Evolutionary conservation across 2,888 invertebrate genomes (phyloP).

Genomic region (Yponomeuta malinellus): DNA sequence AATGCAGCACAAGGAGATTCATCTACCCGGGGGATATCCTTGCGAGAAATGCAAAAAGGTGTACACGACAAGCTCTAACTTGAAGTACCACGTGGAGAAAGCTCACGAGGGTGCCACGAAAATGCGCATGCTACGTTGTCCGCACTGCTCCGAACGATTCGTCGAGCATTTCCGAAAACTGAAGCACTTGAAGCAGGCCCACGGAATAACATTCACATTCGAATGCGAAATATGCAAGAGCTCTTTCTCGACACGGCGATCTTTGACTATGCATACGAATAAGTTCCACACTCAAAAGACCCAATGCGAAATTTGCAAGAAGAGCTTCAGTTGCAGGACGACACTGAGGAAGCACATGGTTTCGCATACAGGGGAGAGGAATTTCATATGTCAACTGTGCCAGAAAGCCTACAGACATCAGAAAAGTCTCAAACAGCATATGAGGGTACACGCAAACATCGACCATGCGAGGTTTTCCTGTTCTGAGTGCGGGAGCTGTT

Average conservation of each 20-base stretch:
- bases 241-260: conserved; percentile 43
- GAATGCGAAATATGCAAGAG: conserved; percentile 50
- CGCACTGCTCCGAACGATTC: conserved; percentile 51
- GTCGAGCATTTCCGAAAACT: conserved; percentile 52
- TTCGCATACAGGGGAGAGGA: conserved; percentile 47
- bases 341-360: conserved; percentile 50
- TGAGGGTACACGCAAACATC: conserved; percentile 37
- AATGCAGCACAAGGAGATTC: conserved; percentile 54
- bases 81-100: conserved; percentile 52
- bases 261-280: conserved; percentile 53
- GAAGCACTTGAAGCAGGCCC: conserved; percentile 54
- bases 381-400: conserved; percentile 56
- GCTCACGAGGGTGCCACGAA: conserved; percentile 46
- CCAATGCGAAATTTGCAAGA: conserved; percentile 64
- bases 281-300: conserved; percentile 55
- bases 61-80: conserved; percentile 59
- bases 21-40: conserved; percentile 48
- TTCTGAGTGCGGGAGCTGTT: conserved; percentile 39
- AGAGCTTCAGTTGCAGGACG: conserved; percentile 58
- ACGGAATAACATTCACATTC: conserved; percentile 49
- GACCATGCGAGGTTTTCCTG: conserved; percentile 35
- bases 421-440: conserved; percentile 58
- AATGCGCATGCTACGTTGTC: conserved; percentile 46
- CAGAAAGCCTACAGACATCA: conserved; percentile 69
- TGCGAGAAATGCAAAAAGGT: conserved; percentile 62